Conservation (phyloP, 1,140 invertebrate species). For the Ips typographus region DNA sequence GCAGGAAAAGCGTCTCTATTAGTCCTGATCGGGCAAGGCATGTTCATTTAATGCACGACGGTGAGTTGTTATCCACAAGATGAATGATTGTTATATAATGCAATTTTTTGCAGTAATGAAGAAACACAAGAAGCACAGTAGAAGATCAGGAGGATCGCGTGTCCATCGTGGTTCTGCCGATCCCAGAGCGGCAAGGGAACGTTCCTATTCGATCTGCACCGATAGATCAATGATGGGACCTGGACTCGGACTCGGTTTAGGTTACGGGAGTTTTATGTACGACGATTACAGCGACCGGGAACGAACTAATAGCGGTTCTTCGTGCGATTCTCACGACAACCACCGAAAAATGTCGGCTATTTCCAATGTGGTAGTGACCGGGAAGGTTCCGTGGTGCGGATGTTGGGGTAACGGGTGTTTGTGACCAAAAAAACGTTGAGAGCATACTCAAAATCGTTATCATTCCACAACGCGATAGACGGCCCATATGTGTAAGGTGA, state of each 20-base stretch:
- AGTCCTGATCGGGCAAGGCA: conserved; percentile 47
- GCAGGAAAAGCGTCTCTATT: conserved; percentile 44
- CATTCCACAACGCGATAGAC: background rate
- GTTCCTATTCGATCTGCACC: conserved; percentile 49
- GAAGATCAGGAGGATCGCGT: conserved; percentile 35
- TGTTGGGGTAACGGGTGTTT: conserved; percentile 86
- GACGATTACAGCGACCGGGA: conserved; percentile 63
- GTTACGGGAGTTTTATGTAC: conserved; percentile 36
- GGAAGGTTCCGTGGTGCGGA: conserved; percentile 82
- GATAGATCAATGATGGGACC: conserved; percentile 45
- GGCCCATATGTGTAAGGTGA: background rate
- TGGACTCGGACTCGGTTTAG: conserved; percentile 32
- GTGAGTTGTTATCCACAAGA: conserved; percentile 14
- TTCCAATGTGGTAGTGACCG: conserved; percentile 56
- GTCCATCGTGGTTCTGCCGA: conserved; percentile 33
- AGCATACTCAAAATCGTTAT: background rate
- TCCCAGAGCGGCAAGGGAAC: conserved; percentile 39
- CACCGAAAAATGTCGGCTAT: conserved; percentile 61
- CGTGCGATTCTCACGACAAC: conserved; percentile 56
- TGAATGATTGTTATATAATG: background rate
- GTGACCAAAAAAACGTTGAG: conserved; percentile 49
- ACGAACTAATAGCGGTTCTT: conserved; percentile 67
- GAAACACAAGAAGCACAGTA: conserved; percentile 46
- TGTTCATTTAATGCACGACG: conserved; percentile 43
- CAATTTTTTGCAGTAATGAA: conserved; percentile 32